A percentile compares a stretch with the other conserved stretches of the same genome.
Conservation (phyloP, 2,888 invertebrate genomes). For the Digitonthophagus gazella region DNA sequence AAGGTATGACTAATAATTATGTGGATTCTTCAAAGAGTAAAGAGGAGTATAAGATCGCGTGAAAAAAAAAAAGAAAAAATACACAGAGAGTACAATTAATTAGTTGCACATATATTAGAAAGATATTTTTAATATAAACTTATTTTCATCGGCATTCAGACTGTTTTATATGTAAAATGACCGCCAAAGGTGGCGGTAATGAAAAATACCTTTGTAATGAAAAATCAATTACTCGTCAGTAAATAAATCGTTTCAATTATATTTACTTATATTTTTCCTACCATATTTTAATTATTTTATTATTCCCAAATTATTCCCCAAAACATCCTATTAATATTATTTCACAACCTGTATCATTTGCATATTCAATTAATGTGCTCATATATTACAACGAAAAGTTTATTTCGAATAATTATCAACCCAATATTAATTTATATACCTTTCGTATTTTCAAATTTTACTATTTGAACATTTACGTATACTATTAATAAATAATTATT, state of each 20-base stretch:
- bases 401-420: not conserved
- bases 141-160: constrained; percentile 28
- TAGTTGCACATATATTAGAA: constrained; percentile 42
- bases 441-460: not conserved
- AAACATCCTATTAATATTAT: not conserved
- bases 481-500: not conserved
- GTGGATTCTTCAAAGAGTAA: constrained; percentile 10
- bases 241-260: constrained; percentile 39
- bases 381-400: not conserved
- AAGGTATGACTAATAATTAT: constrained; percentile 4
- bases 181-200: constrained; percentile 18
- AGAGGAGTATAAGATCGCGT: constrained; percentile 4
- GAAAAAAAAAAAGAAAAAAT: constrained; percentile 34
- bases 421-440: not conserved
- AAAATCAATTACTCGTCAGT: constrained; percentile 36
- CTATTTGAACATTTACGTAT: too few relatives aligned
- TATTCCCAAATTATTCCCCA: not conserved
- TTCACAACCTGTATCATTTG: not conserved
- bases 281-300: not conserved
- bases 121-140: constrained; percentile 36
- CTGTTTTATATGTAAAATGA: constrained; percentile 33
- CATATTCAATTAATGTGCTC: not conserved
- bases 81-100: constrained; percentile 43
- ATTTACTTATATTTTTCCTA: constrained; percentile 1
- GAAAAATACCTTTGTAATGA: constrained; percentile 36